Conservation (phyloP, 2,113 vertebrate species). For the Vidua macroura region DNA sequence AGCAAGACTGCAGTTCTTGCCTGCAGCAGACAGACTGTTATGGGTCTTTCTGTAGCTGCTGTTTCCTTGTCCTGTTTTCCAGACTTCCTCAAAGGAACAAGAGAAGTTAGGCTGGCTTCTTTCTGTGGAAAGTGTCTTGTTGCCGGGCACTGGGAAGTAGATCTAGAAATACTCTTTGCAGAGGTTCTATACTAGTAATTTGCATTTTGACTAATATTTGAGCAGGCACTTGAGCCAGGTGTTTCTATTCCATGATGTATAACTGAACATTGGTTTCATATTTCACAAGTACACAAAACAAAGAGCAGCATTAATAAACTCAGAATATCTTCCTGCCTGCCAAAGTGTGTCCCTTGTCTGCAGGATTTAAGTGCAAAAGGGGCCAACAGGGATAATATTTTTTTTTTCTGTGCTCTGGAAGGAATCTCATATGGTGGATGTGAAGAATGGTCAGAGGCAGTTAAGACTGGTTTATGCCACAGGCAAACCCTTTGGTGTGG, state of each 20-base stretch:
- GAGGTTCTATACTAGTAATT: neutral
- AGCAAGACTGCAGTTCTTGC: neutral
- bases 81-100: neutral
- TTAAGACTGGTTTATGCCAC: neutral
- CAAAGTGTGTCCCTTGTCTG: neutral
- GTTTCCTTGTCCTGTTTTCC: neutral
- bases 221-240: rapidly evolving
- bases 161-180: neutral
- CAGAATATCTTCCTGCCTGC: neutral
- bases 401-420: neutral
- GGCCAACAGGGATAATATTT: neutral
- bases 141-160: neutral
- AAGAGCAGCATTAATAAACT: neutral
- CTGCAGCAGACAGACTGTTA: neutral
- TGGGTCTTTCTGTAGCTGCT: neutral
- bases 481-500: rapidly evolving
- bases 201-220: neutral
- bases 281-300: neutral
- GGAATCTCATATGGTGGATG: neutral
- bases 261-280: neutral
- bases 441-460: neutral
- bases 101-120: neutral
- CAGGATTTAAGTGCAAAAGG: neutral
- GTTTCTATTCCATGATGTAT: neutral
- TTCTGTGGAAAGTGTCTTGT: neutral